Evolutionary conservation across 2,113 vertebrate species (phyloP).

Genomic region (Lampris megalopsis): DNA sequence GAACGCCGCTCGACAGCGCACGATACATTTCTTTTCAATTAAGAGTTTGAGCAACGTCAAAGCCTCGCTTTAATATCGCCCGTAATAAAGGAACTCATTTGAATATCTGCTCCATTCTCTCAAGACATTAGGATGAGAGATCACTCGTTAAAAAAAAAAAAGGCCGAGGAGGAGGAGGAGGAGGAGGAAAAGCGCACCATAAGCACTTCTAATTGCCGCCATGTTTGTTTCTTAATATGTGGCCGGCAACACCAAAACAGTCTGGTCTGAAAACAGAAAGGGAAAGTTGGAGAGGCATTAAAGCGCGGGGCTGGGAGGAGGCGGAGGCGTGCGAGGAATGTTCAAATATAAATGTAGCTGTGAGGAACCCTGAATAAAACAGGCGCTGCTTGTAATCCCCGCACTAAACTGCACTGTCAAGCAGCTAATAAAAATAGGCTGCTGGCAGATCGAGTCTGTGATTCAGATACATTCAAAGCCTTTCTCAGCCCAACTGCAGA

Average conservation of each 20-base stretch:
- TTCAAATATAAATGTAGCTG: slow-evolving; percentile 70
- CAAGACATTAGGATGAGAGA: slow-evolving; percentile 75
- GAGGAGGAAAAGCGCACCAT: slow-evolving; percentile 58
- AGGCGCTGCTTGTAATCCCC: slow-evolving; percentile 79
- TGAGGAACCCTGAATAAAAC: slow-evolving; percentile 76
- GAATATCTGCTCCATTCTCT: slow-evolving; percentile 77
- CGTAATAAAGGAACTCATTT: slow-evolving; percentile 82
- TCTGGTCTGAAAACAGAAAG: slow-evolving; percentile 68
- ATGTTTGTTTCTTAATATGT: slow-evolving; percentile 81
- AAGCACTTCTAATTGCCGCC: slow-evolving; percentile 79
- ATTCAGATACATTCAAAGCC: slow-evolving; percentile 80
- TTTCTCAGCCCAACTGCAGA: slow-evolving; percentile 76
- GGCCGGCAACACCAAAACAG: slow-evolving; percentile 72
- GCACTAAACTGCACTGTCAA: slow-evolving; percentile 75
- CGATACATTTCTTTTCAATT: slow-evolving; percentile 78
- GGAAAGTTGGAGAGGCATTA: slow-evolving; percentile 57
- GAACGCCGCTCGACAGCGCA: slow-evolving; percentile 80
- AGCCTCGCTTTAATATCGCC: slow-evolving; percentile 69
- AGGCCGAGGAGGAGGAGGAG: background rate
- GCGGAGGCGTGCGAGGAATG: slow-evolving; percentile 62
- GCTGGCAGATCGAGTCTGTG: slow-evolving; percentile 84
- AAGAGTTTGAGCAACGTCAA: slow-evolving; percentile 75
- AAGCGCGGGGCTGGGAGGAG: slow-evolving; percentile 53
- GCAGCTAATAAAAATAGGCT: slow-evolving; percentile 78
- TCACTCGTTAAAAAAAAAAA: slow-evolving; percentile 62